A percentile compares a stretch with the other conserved stretches of the same genome.
These are phyloP conservation scores for Sialis fuliginosa DNA, from an alignment of 2,888 invertebrate species.

Conservation along the genomic window DNA sequence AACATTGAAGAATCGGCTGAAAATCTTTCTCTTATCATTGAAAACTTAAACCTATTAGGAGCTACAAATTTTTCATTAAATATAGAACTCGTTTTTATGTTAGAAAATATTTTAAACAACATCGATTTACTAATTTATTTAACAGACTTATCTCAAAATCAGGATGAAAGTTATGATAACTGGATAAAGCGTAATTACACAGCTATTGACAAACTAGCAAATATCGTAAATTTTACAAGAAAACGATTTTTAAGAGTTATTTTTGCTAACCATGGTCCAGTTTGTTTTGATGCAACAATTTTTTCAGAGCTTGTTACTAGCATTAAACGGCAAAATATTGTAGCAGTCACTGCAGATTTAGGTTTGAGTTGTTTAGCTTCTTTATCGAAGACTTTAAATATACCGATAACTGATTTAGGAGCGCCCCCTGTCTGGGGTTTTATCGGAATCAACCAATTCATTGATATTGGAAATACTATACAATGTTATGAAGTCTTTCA, in stretches of 20 bases:
- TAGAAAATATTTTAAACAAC: no score
- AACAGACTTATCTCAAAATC: slow-evolving; percentile 2
- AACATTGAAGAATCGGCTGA: no score
- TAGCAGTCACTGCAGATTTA: slow-evolving; percentile 36
- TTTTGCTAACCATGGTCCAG: slow-evolving; percentile 33
- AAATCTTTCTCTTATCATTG: no score
- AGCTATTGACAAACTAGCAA: slow-evolving; percentile 25
- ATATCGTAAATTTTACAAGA: slow-evolving; percentile 31
- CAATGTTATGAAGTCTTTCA: slow-evolving; percentile 32
- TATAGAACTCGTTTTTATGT: no score
- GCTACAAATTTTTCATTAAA: no score
- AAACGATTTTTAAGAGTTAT: slow-evolving; percentile 29
- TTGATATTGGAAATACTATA: slow-evolving; percentile 34
- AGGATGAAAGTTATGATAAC: slow-evolving; percentile 13
- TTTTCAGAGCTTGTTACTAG: slow-evolving; percentile 24
- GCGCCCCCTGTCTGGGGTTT: slow-evolving; percentile 48
- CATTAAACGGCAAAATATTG: slow-evolving; percentile 29
- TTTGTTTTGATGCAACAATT: slow-evolving; percentile 37
- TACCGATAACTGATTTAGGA: slow-evolving; percentile 30
- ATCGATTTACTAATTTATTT: no score
- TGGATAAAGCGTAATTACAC: slow-evolving; percentile 19
- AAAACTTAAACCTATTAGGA: no score
- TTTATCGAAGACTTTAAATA: slow-evolving; percentile 26
- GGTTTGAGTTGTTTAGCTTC: slow-evolving; percentile 29
- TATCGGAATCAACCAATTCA: slow-evolving; percentile 33